phyloP scores from a whole-genome alignment of 2,113 vertebrate species.

The Syrrhaptes paradoxus region DNA sequence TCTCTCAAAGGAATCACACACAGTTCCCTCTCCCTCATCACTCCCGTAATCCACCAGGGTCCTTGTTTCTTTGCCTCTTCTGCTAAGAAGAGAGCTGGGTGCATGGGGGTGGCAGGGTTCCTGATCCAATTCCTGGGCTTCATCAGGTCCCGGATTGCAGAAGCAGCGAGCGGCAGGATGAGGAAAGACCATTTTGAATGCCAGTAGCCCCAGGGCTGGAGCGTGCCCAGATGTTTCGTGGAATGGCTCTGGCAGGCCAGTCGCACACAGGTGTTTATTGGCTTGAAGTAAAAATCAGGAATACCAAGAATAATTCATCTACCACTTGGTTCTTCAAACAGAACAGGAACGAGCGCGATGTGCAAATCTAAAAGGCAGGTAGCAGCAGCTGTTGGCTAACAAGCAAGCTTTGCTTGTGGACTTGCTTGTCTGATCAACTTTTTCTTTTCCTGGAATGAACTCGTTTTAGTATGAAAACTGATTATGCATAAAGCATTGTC shows the following conservation, averaged over 20 bases:
- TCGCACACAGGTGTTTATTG: conserved; percentile 48
- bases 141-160: background rate
- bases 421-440: background rate
- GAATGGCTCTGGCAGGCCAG: conserved; percentile 24
- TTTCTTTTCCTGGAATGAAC: conserved; percentile 10
- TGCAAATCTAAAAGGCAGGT: conserved; percentile 17
- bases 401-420: background rate
- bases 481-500: background rate
- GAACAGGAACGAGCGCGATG: background rate
- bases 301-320: conserved; percentile 42
- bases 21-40: background rate
- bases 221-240: conserved; percentile 37
- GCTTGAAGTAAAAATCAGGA: conserved; percentile 45
- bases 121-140: background rate
- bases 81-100: background rate
- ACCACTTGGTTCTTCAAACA: conserved; percentile 9
- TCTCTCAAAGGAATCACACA: background rate
- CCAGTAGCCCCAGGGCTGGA: conserved; percentile 52
- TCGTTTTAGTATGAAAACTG: background rate
- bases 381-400: background rate
- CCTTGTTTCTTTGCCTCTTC: background rate
- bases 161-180: background rate
- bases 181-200: background rate
- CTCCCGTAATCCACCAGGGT: background rate
- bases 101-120: background rate